Percentiles rank a stretch among this genome's conserved stretches.
These are phyloP conservation scores for Lytechinus variegatus DNA, from an alignment of 35 echinoderm and acorn worm species.

Conservation along the genomic window DNA sequence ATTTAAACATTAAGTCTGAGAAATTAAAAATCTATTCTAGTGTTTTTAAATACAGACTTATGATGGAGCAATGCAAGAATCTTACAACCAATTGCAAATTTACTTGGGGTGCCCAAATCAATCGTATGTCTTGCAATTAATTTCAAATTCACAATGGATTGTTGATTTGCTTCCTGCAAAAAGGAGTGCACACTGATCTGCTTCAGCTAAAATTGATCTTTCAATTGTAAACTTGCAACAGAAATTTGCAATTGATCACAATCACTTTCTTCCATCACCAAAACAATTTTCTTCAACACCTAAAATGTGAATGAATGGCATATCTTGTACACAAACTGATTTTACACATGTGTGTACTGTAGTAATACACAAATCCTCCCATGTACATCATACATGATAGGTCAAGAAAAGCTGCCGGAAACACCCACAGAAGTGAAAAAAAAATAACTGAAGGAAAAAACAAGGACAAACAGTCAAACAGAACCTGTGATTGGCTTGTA, in stretches of 20 bases:
- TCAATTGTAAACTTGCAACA: too few species aligned
- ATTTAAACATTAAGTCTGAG: not conserved
- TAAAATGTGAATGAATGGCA: not conserved
- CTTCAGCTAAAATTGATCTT: too few species aligned
- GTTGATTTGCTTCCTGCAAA: too few species aligned
- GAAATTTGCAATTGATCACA: too few species aligned
- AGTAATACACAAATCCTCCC: not conserved
- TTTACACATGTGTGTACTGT: not conserved
- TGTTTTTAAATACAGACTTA: not conserved
- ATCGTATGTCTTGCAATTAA: too few species aligned
- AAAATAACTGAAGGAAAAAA: not conserved
- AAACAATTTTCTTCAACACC: not conserved
- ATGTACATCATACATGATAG: not conserved
- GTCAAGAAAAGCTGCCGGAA: not conserved
- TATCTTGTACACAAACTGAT: not conserved
- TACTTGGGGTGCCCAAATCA: too few species aligned
- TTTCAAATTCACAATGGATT: too few species aligned
- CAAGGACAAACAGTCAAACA: not conserved
- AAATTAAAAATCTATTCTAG: not conserved
- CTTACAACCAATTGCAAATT: too few species aligned
- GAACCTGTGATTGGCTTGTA: not conserved
- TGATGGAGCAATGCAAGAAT: too few species aligned
- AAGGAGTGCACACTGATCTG: too few species aligned
- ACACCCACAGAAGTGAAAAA: not conserved
- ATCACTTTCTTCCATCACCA: too few species aligned